Percentiles rank a stretch among this genome's conserved stretches.
These are phyloP conservation scores for Parambassis ranga DNA, from an alignment of 2,797 vertebrate species.

Conservation along the genomic window DNA sequence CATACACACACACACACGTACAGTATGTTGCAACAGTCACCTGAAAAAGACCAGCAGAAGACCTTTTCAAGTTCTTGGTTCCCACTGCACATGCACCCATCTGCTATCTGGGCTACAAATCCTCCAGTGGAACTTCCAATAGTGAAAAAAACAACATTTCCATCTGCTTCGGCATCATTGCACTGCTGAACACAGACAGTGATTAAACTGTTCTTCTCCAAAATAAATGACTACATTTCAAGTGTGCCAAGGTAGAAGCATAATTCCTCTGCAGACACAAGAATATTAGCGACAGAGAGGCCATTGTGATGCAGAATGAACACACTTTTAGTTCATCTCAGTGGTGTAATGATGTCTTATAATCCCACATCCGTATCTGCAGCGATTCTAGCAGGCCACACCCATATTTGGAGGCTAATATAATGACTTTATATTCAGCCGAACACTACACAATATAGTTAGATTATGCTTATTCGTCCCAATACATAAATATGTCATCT, in stretches of 20 bases:
- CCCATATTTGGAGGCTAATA: conserved; percentile 50
- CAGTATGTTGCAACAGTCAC: conserved; percentile 69
- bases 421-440: conserved; percentile 64
- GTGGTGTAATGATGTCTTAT: conserved; percentile 60
- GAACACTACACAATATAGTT: conserved; percentile 56
- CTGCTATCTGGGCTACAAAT: conserved; percentile 24
- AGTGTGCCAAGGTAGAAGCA: not conserved
- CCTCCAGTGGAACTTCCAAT: conserved; percentile 60
- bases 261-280: not conserved
- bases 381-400: conserved; percentile 46
- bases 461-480: conserved; percentile 70
- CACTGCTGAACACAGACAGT: too few species aligned
- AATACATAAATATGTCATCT: conserved; percentile 67
- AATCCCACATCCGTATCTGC: conserved; percentile 57
- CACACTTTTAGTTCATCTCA: conserved; percentile 47
- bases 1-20: conserved; percentile 20
- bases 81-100: conserved; percentile 25
- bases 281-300: conserved; percentile 43
- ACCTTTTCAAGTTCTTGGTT: conserved; percentile 39
- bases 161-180: not conserved
- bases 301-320: conserved; percentile 40
- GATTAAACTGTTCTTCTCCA: not conserved
- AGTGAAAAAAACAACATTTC: too few species aligned
- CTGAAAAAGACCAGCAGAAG: conserved; percentile 56
- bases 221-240: not conserved